Conservation (phyloP, 2,797 vertebrate genomes). For the Danio aesculapii region DNA sequence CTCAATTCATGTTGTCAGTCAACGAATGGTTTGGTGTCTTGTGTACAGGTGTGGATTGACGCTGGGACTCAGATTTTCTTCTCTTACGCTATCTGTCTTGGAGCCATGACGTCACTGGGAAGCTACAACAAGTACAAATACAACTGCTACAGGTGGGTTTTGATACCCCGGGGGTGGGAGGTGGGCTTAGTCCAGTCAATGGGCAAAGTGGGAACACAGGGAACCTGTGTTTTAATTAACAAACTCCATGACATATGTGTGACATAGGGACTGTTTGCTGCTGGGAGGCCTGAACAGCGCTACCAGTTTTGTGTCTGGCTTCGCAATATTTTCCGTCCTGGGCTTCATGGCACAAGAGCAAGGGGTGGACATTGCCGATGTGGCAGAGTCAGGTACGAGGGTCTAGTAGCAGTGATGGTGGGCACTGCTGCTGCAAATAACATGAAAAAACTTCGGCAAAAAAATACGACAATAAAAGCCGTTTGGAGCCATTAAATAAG, state of each 20-base stretch:
- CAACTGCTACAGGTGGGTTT: conserved; percentile 99
- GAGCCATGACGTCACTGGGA: conserved; percentile 99
- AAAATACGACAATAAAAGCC: conserved; percentile 38
- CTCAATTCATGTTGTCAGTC: conserved; percentile 18
- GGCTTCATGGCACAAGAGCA: conserved; percentile 98
- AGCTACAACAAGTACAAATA: conserved; percentile 99
- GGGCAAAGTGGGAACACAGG: conserved; percentile 75
- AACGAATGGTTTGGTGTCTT: conserved; percentile 19
- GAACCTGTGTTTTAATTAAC: conserved; percentile 95
- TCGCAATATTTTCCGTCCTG: conserved; percentile 97
- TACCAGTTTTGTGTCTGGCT: conserved; percentile 99
- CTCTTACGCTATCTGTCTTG: conserved; percentile 98
- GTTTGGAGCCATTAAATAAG: conserved; percentile 57
- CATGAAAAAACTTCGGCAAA: conserved; percentile 59
- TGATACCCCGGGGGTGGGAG: conserved; percentile 74
- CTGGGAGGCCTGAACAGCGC: conserved; percentile 99
- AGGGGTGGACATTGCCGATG: conserved; percentile 99
- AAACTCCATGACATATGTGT: conserved; percentile 99
- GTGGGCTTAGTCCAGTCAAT: conserved; percentile 58
- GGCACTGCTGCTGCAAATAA: conserved; percentile 90
- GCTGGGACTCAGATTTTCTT: conserved; percentile 99
- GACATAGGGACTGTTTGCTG: conserved; percentile 99
- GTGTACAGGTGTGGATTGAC: conserved; percentile 94
- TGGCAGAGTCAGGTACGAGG: conserved; percentile 99
- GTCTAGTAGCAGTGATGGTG: conserved; percentile 95